These are phyloP conservation scores for Catocala sponsa DNA, from an alignment of 2,888 invertebrate genomes.

Conservation along the genomic window DNA sequence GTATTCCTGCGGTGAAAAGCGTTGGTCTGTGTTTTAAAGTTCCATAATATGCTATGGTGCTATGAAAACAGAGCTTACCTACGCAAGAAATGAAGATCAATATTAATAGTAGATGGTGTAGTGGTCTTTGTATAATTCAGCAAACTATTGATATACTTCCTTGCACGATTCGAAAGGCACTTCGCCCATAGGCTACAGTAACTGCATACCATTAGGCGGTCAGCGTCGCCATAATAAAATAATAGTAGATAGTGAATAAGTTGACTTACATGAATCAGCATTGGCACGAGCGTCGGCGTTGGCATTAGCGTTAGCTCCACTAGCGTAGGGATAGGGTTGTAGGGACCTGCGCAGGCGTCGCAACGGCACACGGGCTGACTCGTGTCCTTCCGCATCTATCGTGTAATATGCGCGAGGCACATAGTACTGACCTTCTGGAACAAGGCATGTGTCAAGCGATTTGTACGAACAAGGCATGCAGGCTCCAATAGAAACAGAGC, in stretches of 20 bases:
- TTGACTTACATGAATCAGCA: constrained; percentile 62
- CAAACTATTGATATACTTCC: too few species aligned
- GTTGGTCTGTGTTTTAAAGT: too few species aligned
- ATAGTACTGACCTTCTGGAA: constrained; percentile 87
- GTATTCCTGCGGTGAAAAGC: too few species aligned
- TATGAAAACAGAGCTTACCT: too few species aligned
- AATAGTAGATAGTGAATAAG: not conserved
- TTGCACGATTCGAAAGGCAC: too few species aligned
- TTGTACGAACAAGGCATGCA: constrained; percentile 16
- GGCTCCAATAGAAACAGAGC: not conserved
- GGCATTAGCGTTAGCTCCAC: constrained; percentile 58
- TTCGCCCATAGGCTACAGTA: too few species aligned
- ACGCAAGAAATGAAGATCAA: too few species aligned
- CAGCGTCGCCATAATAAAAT: too few species aligned
- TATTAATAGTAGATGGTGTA: too few species aligned
- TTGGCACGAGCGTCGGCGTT: constrained; percentile 55
- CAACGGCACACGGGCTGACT: constrained; percentile 81
- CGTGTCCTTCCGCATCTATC: constrained; percentile 87
- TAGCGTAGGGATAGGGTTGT: constrained; percentile 63
- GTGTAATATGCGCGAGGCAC: constrained; percentile 89
- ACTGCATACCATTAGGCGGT: too few species aligned
- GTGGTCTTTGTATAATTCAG: too few species aligned
- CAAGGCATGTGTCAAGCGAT: constrained; percentile 45
- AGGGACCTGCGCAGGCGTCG: constrained; percentile 76
- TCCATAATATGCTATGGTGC: too few species aligned